Evolutionary conservation across 2,888 invertebrate genomes (phyloP).

Genomic region (Helobdella robusta): DNA sequence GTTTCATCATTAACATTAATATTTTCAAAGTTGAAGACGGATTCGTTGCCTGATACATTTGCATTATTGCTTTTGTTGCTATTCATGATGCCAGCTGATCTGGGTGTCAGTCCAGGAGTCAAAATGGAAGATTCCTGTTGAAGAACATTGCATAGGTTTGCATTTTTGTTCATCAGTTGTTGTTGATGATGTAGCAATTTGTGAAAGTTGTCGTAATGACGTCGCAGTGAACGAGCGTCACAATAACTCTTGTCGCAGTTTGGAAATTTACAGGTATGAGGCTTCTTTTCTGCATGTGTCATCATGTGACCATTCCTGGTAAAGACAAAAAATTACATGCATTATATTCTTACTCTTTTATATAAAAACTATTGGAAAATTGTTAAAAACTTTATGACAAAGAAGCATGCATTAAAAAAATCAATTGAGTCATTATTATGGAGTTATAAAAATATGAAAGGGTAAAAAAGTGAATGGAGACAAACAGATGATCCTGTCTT

Average conservation of each 20-base stretch:
- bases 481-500: constrained; percentile 28
- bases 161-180: constrained; percentile 7
- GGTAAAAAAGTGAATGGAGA: background rate
- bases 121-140: constrained; percentile 15
- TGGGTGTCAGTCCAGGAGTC: constrained; percentile 26
- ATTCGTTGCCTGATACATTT: background rate
- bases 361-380: no score
- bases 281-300: constrained; percentile 92
- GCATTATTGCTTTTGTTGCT: no score
- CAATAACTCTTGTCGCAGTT: constrained; percentile 96
- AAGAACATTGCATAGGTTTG: constrained; percentile 12
- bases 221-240: constrained; percentile 81
- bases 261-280: constrained; percentile 89
- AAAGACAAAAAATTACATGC: background rate
- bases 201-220: constrained; percentile 92
- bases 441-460: background rate
- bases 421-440: no score
- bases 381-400: no score
- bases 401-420: no score
- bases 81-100: constrained; percentile 12
- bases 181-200: constrained; percentile 63
- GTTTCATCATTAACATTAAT: no score
- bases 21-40: constrained; percentile 26
- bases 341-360: no score
- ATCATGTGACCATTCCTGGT: constrained; percentile 90